phyloP scores from a whole-genome alignment of 2,797 vertebrate genomes.

The Pteropus rufus region DNA sequence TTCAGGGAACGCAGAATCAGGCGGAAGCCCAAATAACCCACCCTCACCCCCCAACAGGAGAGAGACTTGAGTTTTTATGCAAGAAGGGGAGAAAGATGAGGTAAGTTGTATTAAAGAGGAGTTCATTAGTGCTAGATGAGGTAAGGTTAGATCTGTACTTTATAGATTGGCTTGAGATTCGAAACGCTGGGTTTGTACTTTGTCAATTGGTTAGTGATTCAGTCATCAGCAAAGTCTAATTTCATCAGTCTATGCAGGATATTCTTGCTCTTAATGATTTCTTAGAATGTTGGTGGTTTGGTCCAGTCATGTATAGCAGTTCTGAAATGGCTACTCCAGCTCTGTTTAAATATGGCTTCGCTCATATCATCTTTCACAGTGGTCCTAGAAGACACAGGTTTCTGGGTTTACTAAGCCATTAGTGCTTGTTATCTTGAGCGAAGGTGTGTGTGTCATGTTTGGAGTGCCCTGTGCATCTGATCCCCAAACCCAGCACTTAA shows the following conservation, averaged over 20 bases:
- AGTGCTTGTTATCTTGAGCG: not conserved
- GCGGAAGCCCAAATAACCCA: not conserved
- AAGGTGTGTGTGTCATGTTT: not conserved
- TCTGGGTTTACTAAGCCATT: not conserved
- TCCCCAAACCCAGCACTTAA: not conserved
- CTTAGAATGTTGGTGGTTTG: not conserved
- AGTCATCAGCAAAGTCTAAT: not conserved
- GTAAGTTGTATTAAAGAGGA: not conserved
- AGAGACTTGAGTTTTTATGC: not conserved
- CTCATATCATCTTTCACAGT: not conserved
- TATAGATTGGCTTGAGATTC: no score
- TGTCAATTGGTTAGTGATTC: not conserved
- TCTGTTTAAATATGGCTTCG: not conserved
- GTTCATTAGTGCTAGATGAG: not conserved
- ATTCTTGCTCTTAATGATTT: not conserved
- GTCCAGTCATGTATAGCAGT: not conserved
- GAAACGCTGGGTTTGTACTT: not conserved
- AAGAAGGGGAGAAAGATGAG: not conserved
- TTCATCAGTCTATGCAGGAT: not conserved
- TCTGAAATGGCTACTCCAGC: not conserved
- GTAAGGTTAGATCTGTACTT: not conserved
- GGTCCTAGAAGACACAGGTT: not conserved
- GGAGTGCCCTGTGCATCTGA: not conserved
- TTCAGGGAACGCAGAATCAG: not conserved
- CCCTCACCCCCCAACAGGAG: not conserved